Conservation (phyloP, 2,113 vertebrate genomes). For the Podocnemis expansa region DNA sequence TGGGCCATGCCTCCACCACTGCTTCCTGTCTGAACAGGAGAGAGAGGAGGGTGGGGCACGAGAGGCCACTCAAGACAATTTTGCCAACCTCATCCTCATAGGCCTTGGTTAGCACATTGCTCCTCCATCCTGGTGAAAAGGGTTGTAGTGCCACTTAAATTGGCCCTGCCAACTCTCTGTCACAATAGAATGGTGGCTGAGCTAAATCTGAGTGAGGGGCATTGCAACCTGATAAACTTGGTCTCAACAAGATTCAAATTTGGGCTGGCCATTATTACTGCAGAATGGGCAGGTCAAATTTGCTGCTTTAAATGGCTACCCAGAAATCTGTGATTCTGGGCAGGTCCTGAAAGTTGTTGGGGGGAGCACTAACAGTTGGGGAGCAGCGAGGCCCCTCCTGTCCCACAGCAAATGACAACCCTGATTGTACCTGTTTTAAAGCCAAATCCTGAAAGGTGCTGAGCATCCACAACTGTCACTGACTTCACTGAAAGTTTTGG, state of each 20-base stretch:
- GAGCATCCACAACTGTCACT: rapidly evolving
- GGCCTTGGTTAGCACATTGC: not conserved
- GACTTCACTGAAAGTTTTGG: not conserved
- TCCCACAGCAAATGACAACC: too few relatives aligned
- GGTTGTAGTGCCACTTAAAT: not conserved
- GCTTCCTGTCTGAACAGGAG: not conserved
- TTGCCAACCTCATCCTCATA: not conserved
- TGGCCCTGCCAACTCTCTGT: not conserved
- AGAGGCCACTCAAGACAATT: not conserved
- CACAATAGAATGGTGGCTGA: not conserved
- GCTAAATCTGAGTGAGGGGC: not conserved
- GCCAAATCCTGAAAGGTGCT: not conserved
- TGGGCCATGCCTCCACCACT: not conserved
- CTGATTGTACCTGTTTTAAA: not conserved
- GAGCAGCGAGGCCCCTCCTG: too few relatives aligned
- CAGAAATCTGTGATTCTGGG: too few relatives aligned
- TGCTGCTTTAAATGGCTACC: too few relatives aligned
- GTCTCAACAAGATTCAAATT: not conserved
- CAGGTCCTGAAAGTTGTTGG: too few relatives aligned
- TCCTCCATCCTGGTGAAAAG: not conserved
- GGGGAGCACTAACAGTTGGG: too few relatives aligned
- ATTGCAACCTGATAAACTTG: not conserved
- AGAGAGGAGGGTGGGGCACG: not conserved
- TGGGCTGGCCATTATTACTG: not conserved
- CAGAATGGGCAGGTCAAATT: too few relatives aligned